phyloP scores from a whole-genome alignment of 2,888 invertebrate species.

The Lysandra coridon region DNA sequence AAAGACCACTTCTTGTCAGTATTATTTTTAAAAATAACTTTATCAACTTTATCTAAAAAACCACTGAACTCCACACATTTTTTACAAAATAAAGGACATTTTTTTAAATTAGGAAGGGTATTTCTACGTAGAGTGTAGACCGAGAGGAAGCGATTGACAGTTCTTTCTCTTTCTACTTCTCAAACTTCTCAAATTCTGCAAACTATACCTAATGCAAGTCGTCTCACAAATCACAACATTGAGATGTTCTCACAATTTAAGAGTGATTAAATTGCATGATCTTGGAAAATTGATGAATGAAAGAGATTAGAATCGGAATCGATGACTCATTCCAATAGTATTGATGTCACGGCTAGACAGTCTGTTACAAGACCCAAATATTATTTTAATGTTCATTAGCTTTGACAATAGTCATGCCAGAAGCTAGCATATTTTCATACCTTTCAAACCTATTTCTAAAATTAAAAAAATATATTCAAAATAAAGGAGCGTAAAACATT shows the following conservation, averaged over 20 bases:
- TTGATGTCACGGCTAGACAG: constrained; percentile 10
- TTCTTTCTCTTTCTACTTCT: too few relatives aligned
- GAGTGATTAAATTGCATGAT: neutral
- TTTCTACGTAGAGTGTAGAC: too few relatives aligned
- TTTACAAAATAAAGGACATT: neutral
- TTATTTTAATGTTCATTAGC: neutral
- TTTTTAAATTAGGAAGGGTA: too few relatives aligned
- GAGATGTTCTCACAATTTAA: neutral
- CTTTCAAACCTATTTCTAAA: neutral
- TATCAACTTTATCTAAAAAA: too few relatives aligned
- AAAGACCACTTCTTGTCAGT: neutral
- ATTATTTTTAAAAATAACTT: too few relatives aligned
- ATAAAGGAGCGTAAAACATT: neutral
- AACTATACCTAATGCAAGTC: neutral
- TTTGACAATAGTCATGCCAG: neutral
- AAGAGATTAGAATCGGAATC: neutral
- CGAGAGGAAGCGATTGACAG: too few relatives aligned
- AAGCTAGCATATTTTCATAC: too few relatives aligned
- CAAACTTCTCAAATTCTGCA: neutral
- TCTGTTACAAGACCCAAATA: constrained; percentile 13
- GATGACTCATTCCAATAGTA: neutral
- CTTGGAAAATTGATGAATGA: constrained; percentile 8
- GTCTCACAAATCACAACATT: neutral
- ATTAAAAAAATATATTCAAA: neutral
- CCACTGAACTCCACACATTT: neutral